Percentiles rank a stretch among this genome's conserved stretches.
Conservation (phyloP, 2,797 vertebrate species). For the Alectoris magna region DNA sequence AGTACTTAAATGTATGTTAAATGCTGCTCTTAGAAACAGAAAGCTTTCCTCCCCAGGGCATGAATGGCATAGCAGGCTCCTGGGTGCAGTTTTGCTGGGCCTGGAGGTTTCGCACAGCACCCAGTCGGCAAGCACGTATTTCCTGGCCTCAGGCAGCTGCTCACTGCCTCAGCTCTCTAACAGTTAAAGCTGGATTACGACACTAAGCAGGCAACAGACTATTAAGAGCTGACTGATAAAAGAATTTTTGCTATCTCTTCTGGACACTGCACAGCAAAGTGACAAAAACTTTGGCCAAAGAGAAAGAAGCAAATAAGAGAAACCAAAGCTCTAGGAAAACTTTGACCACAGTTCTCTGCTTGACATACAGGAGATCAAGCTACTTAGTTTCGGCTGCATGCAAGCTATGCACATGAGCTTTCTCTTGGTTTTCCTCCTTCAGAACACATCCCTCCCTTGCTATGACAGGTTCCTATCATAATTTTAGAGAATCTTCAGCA, state of each 20-base stretch:
- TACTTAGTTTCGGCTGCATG: background rate
- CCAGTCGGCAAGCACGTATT: fast-evolving
- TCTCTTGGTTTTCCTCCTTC: background rate
- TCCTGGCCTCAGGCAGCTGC: background rate
- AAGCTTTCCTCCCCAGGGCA: background rate
- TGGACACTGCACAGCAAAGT: background rate
- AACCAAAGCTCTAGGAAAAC: background rate
- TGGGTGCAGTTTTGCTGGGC: background rate
- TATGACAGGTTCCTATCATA: background rate
- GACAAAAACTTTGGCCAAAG: background rate
- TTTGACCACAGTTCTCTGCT: background rate
- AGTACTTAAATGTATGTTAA: background rate
- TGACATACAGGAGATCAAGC: background rate
- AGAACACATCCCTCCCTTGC: background rate
- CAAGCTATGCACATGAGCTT: background rate
- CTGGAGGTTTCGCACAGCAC: background rate
- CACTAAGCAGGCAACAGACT: background rate
- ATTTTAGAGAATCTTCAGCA: background rate
- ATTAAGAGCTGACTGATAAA: background rate
- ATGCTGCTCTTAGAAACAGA: background rate
- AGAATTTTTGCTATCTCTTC: background rate
- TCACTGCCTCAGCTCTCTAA: background rate
- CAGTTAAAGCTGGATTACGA: background rate
- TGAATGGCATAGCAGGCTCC: background rate
- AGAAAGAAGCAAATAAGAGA: background rate